Percentiles rank a stretch among this genome's conserved stretches.
Evolutionary conservation across 2,888 invertebrate genomes (phyloP).

Genomic region (Chesias legatella): DNA sequence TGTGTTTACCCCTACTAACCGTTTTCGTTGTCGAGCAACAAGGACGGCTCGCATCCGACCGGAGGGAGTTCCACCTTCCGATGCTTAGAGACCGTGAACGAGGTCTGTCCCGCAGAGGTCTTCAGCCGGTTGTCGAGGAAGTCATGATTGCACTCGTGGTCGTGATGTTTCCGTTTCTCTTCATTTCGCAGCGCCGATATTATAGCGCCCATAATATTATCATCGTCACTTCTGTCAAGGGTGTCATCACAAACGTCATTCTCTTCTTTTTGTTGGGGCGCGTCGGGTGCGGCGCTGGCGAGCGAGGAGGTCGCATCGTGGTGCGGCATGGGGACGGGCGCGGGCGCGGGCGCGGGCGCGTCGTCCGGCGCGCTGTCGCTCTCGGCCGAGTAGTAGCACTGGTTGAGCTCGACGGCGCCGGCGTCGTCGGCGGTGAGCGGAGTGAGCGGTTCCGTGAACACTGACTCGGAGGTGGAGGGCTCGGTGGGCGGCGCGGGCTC

Average conservation of each 20-base stretch:
- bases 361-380: slow-evolving; percentile 74
- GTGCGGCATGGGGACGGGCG: slow-evolving; percentile 59
- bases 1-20: slow-evolving; percentile 46
- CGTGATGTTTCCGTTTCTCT: slow-evolving; percentile 50
- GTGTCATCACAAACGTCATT: slow-evolving; percentile 64
- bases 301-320: slow-evolving; percentile 58
- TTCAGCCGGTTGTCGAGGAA: slow-evolving; percentile 71
- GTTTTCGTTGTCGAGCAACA: slow-evolving; percentile 60
- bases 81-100: slow-evolving; percentile 82
- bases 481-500: slow-evolving; percentile 67
- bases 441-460: slow-evolving; percentile 87
- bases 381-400: slow-evolving; percentile 82
- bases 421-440: slow-evolving; percentile 81
- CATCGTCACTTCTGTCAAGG: slow-evolving; percentile 61
- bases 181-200: slow-evolving; percentile 55
- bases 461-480: slow-evolving; percentile 85
- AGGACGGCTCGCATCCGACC: slow-evolving; percentile 56
- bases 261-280: slow-evolving; percentile 68
- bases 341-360: slow-evolving; percentile 55
- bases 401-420: slow-evolving; percentile 82
- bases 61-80: slow-evolving; percentile 82
- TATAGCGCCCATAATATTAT: slow-evolving; percentile 69
- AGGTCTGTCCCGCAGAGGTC: slow-evolving; percentile 64
- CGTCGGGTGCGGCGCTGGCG: slow-evolving; percentile 51
- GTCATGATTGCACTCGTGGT: slow-evolving; percentile 69